A percentile compares a stretch with the other conserved stretches of the same genome.
Evolutionary conservation across 2,888 invertebrate species (phyloP).

Genomic region (Punctoribates punctum): DNA sequence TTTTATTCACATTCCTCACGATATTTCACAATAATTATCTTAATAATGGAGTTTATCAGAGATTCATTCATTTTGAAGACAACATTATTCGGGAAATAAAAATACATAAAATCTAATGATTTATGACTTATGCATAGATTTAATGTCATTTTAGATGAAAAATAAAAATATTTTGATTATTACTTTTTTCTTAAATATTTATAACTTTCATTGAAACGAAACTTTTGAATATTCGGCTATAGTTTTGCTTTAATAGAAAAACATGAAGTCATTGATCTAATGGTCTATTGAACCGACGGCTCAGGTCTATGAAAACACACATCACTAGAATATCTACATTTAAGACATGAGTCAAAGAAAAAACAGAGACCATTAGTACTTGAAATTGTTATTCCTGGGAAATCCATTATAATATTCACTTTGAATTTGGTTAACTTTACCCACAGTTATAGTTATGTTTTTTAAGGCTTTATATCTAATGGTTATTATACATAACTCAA

Average conservation of each 20-base stretch:
- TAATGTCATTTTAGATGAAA: too few relatives aligned
- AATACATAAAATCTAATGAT: too few relatives aligned
- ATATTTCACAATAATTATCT: too few relatives aligned
- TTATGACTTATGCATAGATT: too few relatives aligned
- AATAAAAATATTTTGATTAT: background rate
- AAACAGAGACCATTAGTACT: background rate
- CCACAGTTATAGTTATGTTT: too few relatives aligned
- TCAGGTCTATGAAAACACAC: background rate
- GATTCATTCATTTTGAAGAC: too few relatives aligned
- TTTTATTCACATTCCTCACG: too few relatives aligned
- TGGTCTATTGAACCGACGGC: conserved; percentile 3
- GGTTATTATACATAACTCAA: background rate
- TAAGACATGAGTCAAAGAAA: background rate
- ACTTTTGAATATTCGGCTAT: background rate
- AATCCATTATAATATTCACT: background rate
- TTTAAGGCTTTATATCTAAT: too few relatives aligned
- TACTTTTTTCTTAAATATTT: background rate
- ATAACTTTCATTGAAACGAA: background rate
- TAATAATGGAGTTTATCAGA: too few relatives aligned
- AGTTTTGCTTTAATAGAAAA: background rate
- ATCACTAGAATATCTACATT: background rate
- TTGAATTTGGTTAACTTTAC: background rate
- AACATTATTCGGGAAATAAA: too few relatives aligned
- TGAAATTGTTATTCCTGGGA: background rate
- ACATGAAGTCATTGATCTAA: conserved; percentile 17